Base-by-base conservation (phyloP, 1,140 invertebrate genomes). In the Parasteatoda tepidariorum region DNA sequence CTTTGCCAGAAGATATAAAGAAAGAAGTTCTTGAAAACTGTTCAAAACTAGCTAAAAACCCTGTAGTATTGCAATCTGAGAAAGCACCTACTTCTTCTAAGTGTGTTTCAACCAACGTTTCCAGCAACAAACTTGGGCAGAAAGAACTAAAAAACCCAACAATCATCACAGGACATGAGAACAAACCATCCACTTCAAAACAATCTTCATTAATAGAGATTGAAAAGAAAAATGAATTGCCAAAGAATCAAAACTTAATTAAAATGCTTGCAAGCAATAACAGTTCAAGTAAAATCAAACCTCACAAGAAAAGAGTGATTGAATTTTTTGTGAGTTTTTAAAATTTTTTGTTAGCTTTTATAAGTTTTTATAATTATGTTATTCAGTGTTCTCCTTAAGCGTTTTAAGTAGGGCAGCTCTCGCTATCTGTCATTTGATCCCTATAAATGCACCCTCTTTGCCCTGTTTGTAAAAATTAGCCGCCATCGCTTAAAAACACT, bases 1-100 rank as follows among this genome's bases (percentile, higher is more conserved):
- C 91, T 85, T 86, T 93, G 62, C 93, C 93, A 0, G 88, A 90
- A 73, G 91, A 93, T 67, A 90, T 93, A 83, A 89, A 91, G 81
- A 89, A 90, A 38, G 93, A 94, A 89, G 90, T 94, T 18, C 22
- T 83, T 0, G 68, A 73, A 31, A 26, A 22, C 7, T 82, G 28
- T 61, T 13, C 6, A 22, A 33, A 2, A n/a, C 34, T 26, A 24
- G 6, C 64, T 57, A 22, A n/a, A 26, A 59, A 59, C 6, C 33
- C 62, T 18, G 13, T 57, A 38, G 24, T 26, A 9, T n/a, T 22
- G 57, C 18, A 48, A 13, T n/a, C 57, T 22, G 24, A 59, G 24
- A 61, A 66, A 48, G 6, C 9, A 7, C 70, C 57, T 48, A 18
- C 2, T 4, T 48, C 38, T 48, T 13, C 9, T 48, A 48, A 4